Evolutionary conservation across 2,797 vertebrate species (phyloP), one percentile per base, ranked within the genome.

Genomic region (Malurus leucopterus): DNA sequence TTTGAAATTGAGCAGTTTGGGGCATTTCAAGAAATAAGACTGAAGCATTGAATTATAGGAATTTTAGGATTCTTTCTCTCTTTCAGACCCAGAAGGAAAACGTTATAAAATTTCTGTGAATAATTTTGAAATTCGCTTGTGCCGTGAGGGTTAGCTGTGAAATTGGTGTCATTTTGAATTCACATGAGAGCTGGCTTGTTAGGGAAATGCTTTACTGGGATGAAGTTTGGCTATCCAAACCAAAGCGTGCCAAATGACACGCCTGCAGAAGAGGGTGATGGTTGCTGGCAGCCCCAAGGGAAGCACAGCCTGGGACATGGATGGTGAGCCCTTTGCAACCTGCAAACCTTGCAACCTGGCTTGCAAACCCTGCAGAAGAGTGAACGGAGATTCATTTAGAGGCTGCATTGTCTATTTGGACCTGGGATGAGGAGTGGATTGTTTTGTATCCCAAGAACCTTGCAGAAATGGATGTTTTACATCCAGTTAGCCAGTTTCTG

Each of bases 51-150:
- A 63, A 58, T 91, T 53, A 75, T 79, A 65, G 18, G 27, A 87
- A 78, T 90, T 70, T 67, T 68, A 84, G 90, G 64, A 69, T 49
- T 74, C 40, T 88, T 58, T 75, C 40, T 82, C 11, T 61, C 15
- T 73, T 84, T 88, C 34, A 30, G 30, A 43, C 61, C 24, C 70
- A 70, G 77, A 72, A 89, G 84, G 57, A 90, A 87, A 85, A 89
- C 2, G 2, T 80, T 71, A 38, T 26, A 71, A 80, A 81, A 69
- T 78, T 83, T 81, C 40, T 81, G 46, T 78, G 53, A 90, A 72
- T 85, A 90, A 84, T 91, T 87, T 81, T 87, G 64, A 91, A 75
- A 81, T 87, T 61, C 87, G 22, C 65, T 75, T 89, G 34, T 67
- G 50, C 83, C 40, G 6, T 57, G 38, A 83, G 70, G 47, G 27